Evolutionary conservation across 2,888 invertebrate genomes (phyloP).

Genomic region (Parochlus steinenii): DNA sequence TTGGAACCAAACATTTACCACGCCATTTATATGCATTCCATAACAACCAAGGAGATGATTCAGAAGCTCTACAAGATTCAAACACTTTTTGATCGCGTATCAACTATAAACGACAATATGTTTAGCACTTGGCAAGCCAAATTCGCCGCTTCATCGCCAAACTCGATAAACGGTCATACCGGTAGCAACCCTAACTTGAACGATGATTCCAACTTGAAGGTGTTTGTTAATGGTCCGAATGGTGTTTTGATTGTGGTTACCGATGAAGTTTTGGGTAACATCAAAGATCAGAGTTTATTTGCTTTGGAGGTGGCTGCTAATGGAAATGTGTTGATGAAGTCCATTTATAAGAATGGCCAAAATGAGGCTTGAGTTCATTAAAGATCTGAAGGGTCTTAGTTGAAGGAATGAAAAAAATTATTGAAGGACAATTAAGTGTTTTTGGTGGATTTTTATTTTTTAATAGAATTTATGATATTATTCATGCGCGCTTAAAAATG

Average conservation of each 20-base stretch:
- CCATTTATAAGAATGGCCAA: constrained; percentile 25
- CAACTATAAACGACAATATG: background rate
- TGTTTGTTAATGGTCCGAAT: constrained; percentile 67
- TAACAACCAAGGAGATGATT: constrained; percentile 46
- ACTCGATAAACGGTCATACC: constrained; percentile 16
- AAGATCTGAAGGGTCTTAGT: no score
- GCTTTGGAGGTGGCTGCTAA: constrained; percentile 37
- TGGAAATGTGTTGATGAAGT: constrained; percentile 33
- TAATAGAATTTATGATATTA: no score
- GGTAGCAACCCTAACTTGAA: constrained; percentile 31
- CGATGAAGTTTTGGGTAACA: constrained; percentile 69
- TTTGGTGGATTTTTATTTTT: no score
- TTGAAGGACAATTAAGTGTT: no score
- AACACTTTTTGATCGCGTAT: constrained; percentile 24
- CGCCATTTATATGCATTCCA: constrained; percentile 60
- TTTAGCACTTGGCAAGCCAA: constrained; percentile 13
- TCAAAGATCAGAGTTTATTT: constrained; percentile 63
- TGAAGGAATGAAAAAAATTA: no score
- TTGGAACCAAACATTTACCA: constrained; percentile 52
- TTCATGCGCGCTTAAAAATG: no score
- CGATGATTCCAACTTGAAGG: constrained; percentile 36
- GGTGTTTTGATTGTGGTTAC: constrained; percentile 70
- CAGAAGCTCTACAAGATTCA: constrained; percentile 45
- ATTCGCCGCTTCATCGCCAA: constrained; percentile 22
- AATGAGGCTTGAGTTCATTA: no score